These are phyloP conservation scores for Corythaeola cristata DNA, from an alignment of 2,113 vertebrate species.

Conservation along the genomic window DNA sequence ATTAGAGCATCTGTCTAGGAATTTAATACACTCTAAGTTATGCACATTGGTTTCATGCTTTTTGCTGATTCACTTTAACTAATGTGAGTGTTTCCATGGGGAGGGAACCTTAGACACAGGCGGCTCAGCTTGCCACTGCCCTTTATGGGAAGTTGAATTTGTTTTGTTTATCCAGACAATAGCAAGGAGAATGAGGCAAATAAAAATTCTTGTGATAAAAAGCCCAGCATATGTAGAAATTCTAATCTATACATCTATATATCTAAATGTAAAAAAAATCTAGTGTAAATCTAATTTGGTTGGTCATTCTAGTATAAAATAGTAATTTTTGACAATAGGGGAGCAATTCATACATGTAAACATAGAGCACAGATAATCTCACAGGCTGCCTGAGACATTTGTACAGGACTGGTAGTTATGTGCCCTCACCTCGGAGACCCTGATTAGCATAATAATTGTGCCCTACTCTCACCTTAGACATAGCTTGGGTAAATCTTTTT, in stretches of 20 bases:
- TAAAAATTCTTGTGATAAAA: neutral
- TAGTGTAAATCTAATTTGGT: neutral
- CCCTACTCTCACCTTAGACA: neutral
- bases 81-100: neutral
- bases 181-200: neutral
- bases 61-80: neutral
- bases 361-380: neutral
- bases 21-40: neutral
- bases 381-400: neutral
- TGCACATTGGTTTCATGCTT: neutral
- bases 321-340: neutral
- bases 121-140: neutral
- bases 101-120: neutral
- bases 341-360: fast-evolving
- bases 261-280: neutral
- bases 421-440: neutral
- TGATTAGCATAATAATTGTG: neutral
- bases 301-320: neutral
- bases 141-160: neutral
- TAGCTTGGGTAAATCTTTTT: neutral
- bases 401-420: neutral
- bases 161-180: neutral
- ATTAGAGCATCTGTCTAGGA: neutral
- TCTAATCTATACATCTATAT: neutral
- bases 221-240: neutral